These are phyloP conservation scores for Drosophila borborema DNA, from an alignment of 2,888 invertebrate genomes.

Conservation along the genomic window DNA sequence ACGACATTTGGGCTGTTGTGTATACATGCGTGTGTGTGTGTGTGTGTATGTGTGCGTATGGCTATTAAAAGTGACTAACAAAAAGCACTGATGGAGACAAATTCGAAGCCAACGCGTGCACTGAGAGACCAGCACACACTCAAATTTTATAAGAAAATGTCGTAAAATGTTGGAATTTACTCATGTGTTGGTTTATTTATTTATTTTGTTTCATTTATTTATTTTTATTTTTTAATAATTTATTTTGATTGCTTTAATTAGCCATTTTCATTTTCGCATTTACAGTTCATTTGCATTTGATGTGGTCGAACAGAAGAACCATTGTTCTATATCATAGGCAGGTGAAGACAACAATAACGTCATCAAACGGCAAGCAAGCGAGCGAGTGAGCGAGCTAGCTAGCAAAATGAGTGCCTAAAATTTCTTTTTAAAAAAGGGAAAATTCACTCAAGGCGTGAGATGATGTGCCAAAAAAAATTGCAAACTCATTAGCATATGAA, in stretches of 20 bases:
- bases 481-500: constrained; percentile 75
- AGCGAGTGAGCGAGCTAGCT: constrained; percentile 21
- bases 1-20: constrained; percentile 43
- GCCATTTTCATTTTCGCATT: constrained; percentile 45
- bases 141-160: constrained; percentile 27
- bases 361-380: constrained; percentile 37
- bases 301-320: constrained; percentile 21
- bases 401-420: constrained; percentile 45
- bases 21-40: constrained; percentile 31
- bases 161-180: constrained; percentile 32
- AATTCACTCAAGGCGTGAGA: constrained; percentile 50
- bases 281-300: constrained; percentile 58
- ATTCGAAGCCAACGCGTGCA: constrained; percentile 40
- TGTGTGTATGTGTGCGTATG: constrained; percentile 25
- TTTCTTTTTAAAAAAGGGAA: constrained; percentile 25
- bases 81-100: constrained; percentile 56
- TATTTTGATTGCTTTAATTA: constrained; percentile 69
- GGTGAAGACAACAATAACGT: constrained; percentile 66
- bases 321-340: constrained; percentile 35
- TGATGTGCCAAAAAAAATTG: constrained; percentile 52
- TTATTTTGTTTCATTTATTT: constrained; percentile 6
- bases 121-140: constrained; percentile 7
- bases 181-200: constrained; percentile 8
- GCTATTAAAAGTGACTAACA: constrained; percentile 68
- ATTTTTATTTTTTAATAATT: constrained; percentile 45